A percentile compares a stretch with the other conserved stretches of the same genome.
Evolutionary conservation across 2,113 vertebrate genomes (phyloP).

Genomic region (Ursus arctos): DNA sequence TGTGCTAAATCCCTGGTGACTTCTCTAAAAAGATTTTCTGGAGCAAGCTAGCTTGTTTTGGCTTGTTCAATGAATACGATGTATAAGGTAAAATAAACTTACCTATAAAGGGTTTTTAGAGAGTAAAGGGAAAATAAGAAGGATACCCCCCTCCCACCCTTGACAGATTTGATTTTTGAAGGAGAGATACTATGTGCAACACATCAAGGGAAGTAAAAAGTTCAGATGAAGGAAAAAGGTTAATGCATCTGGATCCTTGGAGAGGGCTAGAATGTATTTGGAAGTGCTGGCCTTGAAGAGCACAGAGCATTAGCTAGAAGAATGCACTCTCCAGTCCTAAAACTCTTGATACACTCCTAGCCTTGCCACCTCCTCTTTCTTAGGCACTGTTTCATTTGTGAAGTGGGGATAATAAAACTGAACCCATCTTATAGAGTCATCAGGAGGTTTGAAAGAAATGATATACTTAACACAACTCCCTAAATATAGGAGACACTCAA

Average conservation of each 20-base stretch:
- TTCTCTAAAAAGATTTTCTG: neutral
- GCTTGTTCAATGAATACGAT: neutral
- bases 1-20: neutral
- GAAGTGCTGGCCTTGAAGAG: neutral
- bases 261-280: neutral
- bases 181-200: neutral
- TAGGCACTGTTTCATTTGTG: neutral
- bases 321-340: neutral
- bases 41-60: neutral
- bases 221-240: neutral
- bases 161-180: neutral
- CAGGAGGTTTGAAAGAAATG: neutral
- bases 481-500: neutral
- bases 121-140: neutral
- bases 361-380: neutral
- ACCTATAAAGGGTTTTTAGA: neutral
- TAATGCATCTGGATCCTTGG: neutral
- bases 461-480: neutral
- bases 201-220: neutral
- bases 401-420: neutral
- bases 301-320: neutral
- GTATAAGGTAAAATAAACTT: neutral
- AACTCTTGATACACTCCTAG: neutral
- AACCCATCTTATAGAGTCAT: neutral
- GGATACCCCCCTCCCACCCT: neutral